Evolutionary conservation across 2,113 vertebrate species (phyloP).

Genomic region (Tragelaphus strepsiceros): DNA sequence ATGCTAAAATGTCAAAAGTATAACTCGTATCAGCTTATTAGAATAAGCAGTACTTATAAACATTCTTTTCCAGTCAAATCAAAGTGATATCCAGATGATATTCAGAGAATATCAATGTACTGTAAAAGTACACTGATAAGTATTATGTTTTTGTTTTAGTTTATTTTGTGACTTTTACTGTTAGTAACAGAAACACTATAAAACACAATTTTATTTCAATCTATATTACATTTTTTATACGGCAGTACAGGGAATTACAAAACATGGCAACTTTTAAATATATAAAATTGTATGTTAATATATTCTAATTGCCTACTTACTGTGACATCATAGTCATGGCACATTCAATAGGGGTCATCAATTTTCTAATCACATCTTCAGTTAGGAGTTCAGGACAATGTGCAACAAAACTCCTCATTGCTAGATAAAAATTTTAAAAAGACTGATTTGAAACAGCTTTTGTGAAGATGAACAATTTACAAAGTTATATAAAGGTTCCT

Average conservation of each 20-base stretch:
- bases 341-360: conserved; percentile 99
- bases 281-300: neutral
- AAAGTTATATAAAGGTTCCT: neutral
- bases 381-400: conserved; percentile 98
- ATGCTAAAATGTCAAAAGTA: conserved; percentile 81
- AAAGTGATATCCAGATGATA: neutral
- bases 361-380: conserved; percentile 95
- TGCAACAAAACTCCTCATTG: conserved; percentile 99
- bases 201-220: neutral
- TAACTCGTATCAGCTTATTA: neutral
- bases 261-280: neutral
- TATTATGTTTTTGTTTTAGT: conserved; percentile 8
- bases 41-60: neutral
- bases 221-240: neutral
- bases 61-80: neutral
- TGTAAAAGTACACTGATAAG: neutral
- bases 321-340: conserved; percentile 99
- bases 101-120: neutral
- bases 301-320: conserved; percentile 84
- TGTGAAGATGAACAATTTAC: neutral
- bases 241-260: conserved; percentile 8
- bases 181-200: neutral
- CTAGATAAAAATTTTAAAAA: conserved; percentile 75
- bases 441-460: neutral
- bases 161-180: neutral